phyloP scores from a whole-genome alignment of 2,888 invertebrate species.

The Mystacides longicornis region DNA sequence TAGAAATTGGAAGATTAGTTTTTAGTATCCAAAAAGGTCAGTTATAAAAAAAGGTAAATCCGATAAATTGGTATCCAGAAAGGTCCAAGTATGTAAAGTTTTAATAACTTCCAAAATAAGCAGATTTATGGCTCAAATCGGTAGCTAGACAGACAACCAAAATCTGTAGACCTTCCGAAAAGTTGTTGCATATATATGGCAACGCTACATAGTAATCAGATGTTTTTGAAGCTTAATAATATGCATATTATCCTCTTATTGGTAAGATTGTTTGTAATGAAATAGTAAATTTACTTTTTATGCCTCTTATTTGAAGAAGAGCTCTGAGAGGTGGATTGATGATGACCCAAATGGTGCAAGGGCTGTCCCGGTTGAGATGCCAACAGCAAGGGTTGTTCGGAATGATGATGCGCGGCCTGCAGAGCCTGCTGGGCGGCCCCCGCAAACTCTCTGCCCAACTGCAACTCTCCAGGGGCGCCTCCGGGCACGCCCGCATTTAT shows the following conservation, averaged over 20 bases:
- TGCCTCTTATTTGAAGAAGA: slow-evolving; percentile 47
- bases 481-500: slow-evolving; percentile 61
- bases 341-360: slow-evolving; percentile 8
- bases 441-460: slow-evolving; percentile 63
- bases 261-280: neutral
- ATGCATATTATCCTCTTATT: neutral
- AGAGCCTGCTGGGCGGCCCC: slow-evolving; percentile 66
- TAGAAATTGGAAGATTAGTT: no score
- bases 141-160: no score
- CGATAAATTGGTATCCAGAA: no score
- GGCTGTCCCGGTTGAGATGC: slow-evolving; percentile 3
- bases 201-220: no score
- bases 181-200: no score
- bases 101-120: no score
- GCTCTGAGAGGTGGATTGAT: slow-evolving; percentile 11
- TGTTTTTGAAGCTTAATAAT: neutral
- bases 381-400: neutral
- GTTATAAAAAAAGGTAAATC: no score
- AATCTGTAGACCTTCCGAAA: no score
- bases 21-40: no score
- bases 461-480: slow-evolving; percentile 51
- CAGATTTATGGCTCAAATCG: no score
- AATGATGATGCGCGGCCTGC: slow-evolving; percentile 58
- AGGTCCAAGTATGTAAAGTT: no score
- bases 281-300: slow-evolving; percentile 44